Conservation (phyloP, 2,888 invertebrate species). For the Agonopterix subpropinquella region DNA sequence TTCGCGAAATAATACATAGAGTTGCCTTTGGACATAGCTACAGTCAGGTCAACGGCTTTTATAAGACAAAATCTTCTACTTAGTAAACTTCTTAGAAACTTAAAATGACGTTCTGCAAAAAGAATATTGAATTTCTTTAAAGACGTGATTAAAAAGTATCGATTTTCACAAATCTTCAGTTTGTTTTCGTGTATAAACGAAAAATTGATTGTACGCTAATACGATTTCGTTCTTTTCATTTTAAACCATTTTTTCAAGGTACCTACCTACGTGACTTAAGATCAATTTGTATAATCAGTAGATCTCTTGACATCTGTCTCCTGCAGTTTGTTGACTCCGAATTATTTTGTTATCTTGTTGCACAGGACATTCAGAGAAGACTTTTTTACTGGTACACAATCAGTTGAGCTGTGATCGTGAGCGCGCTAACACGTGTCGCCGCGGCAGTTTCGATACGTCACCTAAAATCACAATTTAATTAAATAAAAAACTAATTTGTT, state of each 20-base stretch:
- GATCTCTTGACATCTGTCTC: neutral
- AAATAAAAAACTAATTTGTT: too few species aligned
- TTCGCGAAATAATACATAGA: too few species aligned
- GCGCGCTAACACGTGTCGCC: constrained; percentile 17
- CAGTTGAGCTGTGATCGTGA: constrained; percentile 25
- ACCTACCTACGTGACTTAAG: neutral
- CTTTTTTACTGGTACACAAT: constrained; percentile 6
- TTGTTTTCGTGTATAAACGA: neutral
- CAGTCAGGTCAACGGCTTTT: too few species aligned
- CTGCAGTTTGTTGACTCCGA: neutral
- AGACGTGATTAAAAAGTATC: neutral
- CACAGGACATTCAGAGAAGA: constrained; percentile 1
- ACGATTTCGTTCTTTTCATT: neutral
- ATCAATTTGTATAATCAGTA: neutral
- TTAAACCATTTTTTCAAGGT: neutral
- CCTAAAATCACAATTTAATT: too few species aligned
- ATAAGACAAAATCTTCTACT: too few species aligned
- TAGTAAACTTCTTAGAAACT: too few species aligned
- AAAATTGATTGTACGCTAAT: neutral
- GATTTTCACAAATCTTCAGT: neutral
- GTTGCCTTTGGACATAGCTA: too few species aligned
- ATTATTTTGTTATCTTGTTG: neutral
- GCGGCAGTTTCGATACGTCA: neutral
- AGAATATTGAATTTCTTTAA: too few species aligned
- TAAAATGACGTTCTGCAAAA: too few species aligned